Evolutionary conservation across 2,797 vertebrate species (phyloP).

Genomic region (Phoxinus dragarum): DNA sequence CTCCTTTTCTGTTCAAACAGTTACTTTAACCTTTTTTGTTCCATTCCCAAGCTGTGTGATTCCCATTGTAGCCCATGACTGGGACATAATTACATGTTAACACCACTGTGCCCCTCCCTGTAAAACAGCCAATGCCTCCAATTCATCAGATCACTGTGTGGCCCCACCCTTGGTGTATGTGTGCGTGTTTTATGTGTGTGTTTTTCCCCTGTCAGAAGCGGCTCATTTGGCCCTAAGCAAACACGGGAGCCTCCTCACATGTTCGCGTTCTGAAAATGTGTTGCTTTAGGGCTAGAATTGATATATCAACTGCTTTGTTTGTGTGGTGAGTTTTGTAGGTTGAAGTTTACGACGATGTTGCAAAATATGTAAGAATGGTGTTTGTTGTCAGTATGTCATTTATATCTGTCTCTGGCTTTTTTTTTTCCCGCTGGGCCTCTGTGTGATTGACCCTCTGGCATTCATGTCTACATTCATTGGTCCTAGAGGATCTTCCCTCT

Average conservation of each 20-base stretch:
- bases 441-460: constrained; percentile 1
- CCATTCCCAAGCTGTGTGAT: constrained; percentile 71
- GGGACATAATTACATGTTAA: constrained; percentile 81
- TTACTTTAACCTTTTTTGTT: constrained; percentile 61
- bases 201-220: constrained; percentile 63
- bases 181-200: constrained; percentile 46
- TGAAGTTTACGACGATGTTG: constrained; percentile 27
- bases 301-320: constrained; percentile 57
- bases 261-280: constrained; percentile 74
- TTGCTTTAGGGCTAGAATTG: constrained; percentile 80
- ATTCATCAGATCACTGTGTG: constrained; percentile 73
- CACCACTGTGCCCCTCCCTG: constrained; percentile 74
- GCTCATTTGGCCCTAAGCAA: constrained; percentile 72
- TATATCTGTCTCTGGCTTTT: not conserved
- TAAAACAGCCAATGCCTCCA: constrained; percentile 76
- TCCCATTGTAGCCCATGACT: constrained; percentile 80
- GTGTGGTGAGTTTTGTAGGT: constrained; percentile 16
- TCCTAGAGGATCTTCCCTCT: constrained; percentile 15
- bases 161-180: constrained; percentile 54
- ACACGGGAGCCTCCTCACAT: constrained; percentile 68
- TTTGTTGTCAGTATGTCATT: constrained; percentile 16
- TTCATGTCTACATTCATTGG: not conserved
- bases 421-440: not conserved
- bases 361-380: constrained; percentile 22
- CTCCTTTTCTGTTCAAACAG: constrained; percentile 58